phyloP scores from a whole-genome alignment of 1,140 invertebrate genomes.

The Helicoverpa zea region DNA sequence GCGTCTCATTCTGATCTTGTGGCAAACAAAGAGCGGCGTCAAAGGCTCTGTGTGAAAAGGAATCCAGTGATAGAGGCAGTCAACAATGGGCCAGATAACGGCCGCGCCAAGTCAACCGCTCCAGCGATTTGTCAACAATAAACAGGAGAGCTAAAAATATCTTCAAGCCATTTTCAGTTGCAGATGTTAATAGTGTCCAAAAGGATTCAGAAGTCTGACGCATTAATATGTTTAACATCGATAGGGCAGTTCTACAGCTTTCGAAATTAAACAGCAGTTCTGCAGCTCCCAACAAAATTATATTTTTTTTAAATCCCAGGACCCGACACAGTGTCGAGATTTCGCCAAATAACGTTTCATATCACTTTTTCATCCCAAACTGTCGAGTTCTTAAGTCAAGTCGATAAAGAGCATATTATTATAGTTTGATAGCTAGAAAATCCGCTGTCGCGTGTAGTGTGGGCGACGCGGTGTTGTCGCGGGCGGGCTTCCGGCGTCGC shows the following conservation, averaged over 20 bases:
- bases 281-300: too few relatives aligned
- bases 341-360: too few relatives aligned
- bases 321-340: too few relatives aligned
- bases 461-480: conserved; percentile 29
- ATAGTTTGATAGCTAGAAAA: neutral
- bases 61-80: conserved; percentile 85
- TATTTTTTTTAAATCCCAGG: too few relatives aligned
- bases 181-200: too few relatives aligned
- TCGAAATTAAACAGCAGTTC: too few relatives aligned
- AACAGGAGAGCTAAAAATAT: neutral
- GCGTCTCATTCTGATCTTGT: conserved; percentile 80
- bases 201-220: too few relatives aligned
- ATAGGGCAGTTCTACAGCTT: too few relatives aligned
- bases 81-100: conserved; percentile 82
- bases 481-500: conserved; percentile 78
- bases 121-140: conserved; percentile 34
- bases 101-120: conserved; percentile 53
- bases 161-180: neutral
- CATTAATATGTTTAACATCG: too few relatives aligned
- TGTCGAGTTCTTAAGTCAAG: too few relatives aligned
- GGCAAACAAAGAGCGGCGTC: conserved; percentile 83
- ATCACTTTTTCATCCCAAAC: too few relatives aligned
- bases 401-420: too few relatives aligned
- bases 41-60: conserved; percentile 84
- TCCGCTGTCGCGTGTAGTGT: conserved; percentile 57